Evolutionary conservation across 1,140 invertebrate species (phyloP).

Genomic region (Formica selysi): DNA sequence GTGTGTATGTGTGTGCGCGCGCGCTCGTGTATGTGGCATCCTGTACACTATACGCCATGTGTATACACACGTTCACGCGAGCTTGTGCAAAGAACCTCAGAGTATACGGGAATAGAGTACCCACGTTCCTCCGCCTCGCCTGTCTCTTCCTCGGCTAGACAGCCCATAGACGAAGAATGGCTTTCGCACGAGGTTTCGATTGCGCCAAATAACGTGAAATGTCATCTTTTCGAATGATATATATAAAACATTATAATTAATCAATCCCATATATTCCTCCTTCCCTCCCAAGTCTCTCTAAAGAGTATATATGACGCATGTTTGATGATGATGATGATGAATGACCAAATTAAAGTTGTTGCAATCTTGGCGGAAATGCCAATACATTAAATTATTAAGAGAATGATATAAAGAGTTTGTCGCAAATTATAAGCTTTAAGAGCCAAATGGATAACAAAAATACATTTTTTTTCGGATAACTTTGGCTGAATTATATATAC

Average conservation of each 20-base stretch:
- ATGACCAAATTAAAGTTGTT: neutral
- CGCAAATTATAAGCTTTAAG: too few species aligned
- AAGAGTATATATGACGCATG: too few species aligned
- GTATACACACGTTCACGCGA: neutral
- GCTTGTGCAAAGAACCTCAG: slow-evolving; percentile 5
- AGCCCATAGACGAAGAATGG: slow-evolving; percentile 75
- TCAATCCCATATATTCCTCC: neutral
- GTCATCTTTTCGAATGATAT: slow-evolving; percentile 1
- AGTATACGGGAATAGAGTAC: slow-evolving; percentile 54
- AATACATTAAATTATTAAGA: neutral
- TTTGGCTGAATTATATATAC: too few species aligned
- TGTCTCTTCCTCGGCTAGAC: slow-evolving; percentile 74
- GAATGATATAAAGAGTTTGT: too few species aligned
- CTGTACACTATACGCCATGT: neutral
- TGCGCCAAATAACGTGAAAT: slow-evolving; percentile 2
- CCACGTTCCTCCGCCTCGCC: slow-evolving; percentile 51
- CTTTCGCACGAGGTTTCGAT: slow-evolving; percentile 55
- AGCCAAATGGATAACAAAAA: too few species aligned
- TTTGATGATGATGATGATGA: neutral
- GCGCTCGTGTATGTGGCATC: neutral
- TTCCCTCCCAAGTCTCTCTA: too few species aligned
- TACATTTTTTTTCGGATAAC: too few species aligned
- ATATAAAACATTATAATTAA: slow-evolving; percentile 42
- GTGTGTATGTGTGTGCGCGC: neutral
- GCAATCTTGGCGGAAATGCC: neutral